Evolutionary conservation across 2,113 vertebrate species (phyloP).

Genomic region (Dolichallabes microphthalmus): DNA sequence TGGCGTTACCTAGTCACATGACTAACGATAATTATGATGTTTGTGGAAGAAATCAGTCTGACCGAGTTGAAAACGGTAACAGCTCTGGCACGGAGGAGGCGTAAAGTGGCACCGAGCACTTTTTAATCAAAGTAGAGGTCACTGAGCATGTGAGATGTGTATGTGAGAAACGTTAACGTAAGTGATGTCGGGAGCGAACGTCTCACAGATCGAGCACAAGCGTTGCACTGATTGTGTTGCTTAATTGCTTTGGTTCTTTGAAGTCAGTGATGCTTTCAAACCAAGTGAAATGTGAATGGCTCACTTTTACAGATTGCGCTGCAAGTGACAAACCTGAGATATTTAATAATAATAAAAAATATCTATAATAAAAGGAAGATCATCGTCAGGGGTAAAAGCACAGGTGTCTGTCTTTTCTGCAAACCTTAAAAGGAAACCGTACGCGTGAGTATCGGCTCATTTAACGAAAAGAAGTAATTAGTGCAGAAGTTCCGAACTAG

Average conservation of each 20-base stretch:
- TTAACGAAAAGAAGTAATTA: neutral
- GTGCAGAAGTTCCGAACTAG: neutral
- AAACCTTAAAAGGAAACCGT: neutral
- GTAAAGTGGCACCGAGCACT: too few relatives aligned
- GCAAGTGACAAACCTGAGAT: neutral
- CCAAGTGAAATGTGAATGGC: too few relatives aligned
- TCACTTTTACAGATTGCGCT: neutral
- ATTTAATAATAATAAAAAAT: neutral
- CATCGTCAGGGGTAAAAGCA: neutral
- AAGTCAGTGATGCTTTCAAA: neutral
- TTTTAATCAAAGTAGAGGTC: too few relatives aligned
- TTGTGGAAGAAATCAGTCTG: too few relatives aligned
- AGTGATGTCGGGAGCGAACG: neutral
- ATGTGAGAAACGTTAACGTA: too few relatives aligned
- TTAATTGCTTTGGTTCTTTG: neutral
- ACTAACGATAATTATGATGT: too few relatives aligned
- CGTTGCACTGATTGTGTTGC: neutral
- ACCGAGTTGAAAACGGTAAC: too few relatives aligned
- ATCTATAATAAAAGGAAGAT: neutral
- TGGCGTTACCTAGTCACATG: too few relatives aligned
- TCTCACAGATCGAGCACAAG: neutral
- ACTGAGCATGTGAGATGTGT: too few relatives aligned
- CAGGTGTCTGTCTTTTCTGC: neutral
- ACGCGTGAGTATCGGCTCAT: neutral
- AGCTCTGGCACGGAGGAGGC: too few relatives aligned